Evolutionary conservation across 1,140 invertebrate species (phyloP), one percentile per base, ranked within the genome.

Genomic region (Drosophila baimaii): DNA sequence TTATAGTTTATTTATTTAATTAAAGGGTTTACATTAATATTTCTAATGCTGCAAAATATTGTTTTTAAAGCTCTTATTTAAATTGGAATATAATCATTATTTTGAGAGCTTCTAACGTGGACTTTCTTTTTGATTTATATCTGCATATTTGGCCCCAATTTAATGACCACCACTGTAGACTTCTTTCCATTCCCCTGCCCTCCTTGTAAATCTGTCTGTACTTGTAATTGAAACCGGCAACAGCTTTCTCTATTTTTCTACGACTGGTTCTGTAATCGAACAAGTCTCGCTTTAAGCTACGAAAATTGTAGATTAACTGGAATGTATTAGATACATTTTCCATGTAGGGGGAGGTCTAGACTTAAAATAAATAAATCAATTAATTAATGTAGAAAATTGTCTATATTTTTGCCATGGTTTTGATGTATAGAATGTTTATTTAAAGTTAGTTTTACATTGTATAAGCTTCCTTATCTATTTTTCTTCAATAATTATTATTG

Each of bases 201-300:
- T n/a, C n/a, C n/a, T n/a, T 57, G 33, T 21, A 19, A 7, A 19
- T 29, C 19, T 39, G 13, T 46, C 7, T 51, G 21, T 31, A 33
- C 54, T 37, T 49, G 61, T 37, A 39, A 65, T 65, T 41, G 27
- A 19, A 29, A 25, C 35, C 35, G 31, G 25, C 21, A 23, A 9
- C 46, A 51, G 66, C 66, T 69, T 69, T 68, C 58, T 68, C 64
- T 41, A 47, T 68, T 64, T 68, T 29, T 31, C 21, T 21, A 31
- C 15, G 33, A 49, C 43, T 66, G 58, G 59, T 57, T 37, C 13
- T 56, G 29, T 21, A 27, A 62, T 27, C 29, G 10, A 63, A 49
- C 64, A 29, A 63, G 58, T 66, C 58, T 33, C 10, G 39, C 63
- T 23, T 61, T 27, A 3, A 15, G 35, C 9, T 39, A 4, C 2